Evolutionary conservation across 2,888 invertebrate genomes (phyloP).

Genomic region (Rambutsinella grinnellia): DNA sequence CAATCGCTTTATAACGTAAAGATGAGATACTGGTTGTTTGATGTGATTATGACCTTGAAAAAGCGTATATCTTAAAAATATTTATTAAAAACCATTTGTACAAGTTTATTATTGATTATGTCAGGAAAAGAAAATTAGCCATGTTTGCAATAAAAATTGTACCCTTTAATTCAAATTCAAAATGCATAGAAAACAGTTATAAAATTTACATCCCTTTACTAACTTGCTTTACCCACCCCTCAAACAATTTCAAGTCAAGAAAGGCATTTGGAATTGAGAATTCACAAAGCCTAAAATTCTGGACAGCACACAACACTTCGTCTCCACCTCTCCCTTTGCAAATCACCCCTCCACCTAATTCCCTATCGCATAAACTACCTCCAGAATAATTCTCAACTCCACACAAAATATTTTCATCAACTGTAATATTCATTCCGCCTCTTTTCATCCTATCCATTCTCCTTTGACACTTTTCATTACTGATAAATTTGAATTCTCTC

Average conservation of each 20-base stretch:
- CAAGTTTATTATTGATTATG: too few relatives aligned
- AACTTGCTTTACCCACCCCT: neutral
- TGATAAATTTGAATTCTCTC: constrained; percentile 18
- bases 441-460: constrained; percentile 13
- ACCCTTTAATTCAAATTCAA: too few relatives aligned
- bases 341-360: constrained; percentile 31
- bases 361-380: constrained; percentile 29
- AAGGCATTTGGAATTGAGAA: constrained; percentile 31
- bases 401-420: constrained; percentile 21
- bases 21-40: too few relatives aligned
- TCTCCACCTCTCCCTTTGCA: constrained; percentile 7
- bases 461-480: constrained; percentile 10
- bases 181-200: neutral
- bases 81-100: too few relatives aligned
- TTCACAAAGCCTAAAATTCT: constrained; percentile 17
- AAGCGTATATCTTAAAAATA: too few relatives aligned
- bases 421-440: neutral
- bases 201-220: constrained; percentile 2
- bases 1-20: too few relatives aligned
- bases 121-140: too few relatives aligned
- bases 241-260: neutral
- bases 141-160: too few relatives aligned
- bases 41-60: too few relatives aligned
- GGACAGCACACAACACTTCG: constrained; percentile 38
- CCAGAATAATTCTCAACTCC: constrained; percentile 36